phyloP scores from a whole-genome alignment of 1,140 invertebrate species.

The Hermetia illucens region DNA sequence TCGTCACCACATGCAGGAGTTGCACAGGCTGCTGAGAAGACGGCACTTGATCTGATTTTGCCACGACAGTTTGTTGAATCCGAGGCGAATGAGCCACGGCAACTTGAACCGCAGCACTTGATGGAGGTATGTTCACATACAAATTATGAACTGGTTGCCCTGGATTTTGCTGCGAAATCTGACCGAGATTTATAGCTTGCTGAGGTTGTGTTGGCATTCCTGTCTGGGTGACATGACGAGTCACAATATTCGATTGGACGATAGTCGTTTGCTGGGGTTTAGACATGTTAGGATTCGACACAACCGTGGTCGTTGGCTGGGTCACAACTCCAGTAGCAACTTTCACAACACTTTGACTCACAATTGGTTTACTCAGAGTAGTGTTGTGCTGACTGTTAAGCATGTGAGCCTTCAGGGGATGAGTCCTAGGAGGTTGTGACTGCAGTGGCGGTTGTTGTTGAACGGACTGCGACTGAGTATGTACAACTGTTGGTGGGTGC shows the following conservation, averaged over 20 bases:
- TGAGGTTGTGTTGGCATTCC: neutral
- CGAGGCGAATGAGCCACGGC: slow-evolving; percentile 16
- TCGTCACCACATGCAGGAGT: no score
- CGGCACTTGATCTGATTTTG: no score
- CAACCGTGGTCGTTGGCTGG: neutral
- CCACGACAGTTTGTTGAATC: no score
- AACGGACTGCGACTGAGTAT: neutral
- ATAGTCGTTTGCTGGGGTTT: slow-evolving; percentile 3
- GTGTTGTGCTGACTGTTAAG: neutral
- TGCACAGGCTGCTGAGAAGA: no score
- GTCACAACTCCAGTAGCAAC: neutral
- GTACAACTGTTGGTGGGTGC: slow-evolving; percentile 11
- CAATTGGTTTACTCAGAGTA: neutral
- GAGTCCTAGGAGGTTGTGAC: slow-evolving; percentile 4
- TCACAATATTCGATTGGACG: slow-evolving; percentile 17
- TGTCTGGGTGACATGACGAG: slow-evolving; percentile 13
- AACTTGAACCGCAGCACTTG: slow-evolving; percentile 10
- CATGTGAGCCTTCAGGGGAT: neutral
- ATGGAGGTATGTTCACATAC: slow-evolving; percentile 20
- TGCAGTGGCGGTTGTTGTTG: slow-evolving; percentile 8
- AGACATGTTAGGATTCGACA: neutral
- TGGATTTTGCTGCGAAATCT: no score
- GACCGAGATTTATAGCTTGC: neutral
- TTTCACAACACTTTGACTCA: slow-evolving; percentile 2
- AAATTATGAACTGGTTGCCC: slow-evolving; percentile 17